Percentiles rank a stretch among this genome's conserved stretches.
phyloP scores from a whole-genome alignment of 2,113 vertebrate genomes.

The Cisticola juncidis region DNA sequence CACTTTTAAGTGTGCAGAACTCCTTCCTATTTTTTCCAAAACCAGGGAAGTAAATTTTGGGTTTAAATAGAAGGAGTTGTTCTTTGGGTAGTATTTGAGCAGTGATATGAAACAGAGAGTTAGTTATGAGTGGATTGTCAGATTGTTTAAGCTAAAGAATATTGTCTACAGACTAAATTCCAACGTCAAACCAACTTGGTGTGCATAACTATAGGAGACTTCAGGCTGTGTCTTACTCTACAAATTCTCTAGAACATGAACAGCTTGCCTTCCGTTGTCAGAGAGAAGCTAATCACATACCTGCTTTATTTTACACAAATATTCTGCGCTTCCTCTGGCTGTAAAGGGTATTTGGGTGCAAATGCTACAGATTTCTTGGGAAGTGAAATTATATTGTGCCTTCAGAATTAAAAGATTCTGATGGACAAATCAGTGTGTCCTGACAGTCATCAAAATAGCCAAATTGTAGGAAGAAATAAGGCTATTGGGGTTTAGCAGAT shows the following conservation, averaged over 20 bases:
- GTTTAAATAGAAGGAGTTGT: background rate
- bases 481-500: background rate
- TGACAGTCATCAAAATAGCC: background rate
- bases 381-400: background rate
- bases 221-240: background rate
- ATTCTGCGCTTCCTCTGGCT: background rate
- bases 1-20: background rate
- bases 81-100: background rate
- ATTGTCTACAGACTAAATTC: background rate
- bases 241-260: background rate
- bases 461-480: background rate
- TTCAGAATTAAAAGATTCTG: background rate
- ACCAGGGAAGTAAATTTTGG: background rate
- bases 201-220: background rate
- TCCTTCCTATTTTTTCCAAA: accelerated
- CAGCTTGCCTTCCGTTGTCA: background rate
- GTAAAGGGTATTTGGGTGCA: background rate
- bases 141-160: background rate
- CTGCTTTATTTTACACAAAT: background rate
- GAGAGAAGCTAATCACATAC: background rate
- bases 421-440: background rate
- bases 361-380: background rate
- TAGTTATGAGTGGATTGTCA: background rate
- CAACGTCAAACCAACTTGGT: background rate
- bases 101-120: background rate